phyloP scores from a whole-genome alignment of 2,113 vertebrate species.

The Tragelaphus imberbis region DNA sequence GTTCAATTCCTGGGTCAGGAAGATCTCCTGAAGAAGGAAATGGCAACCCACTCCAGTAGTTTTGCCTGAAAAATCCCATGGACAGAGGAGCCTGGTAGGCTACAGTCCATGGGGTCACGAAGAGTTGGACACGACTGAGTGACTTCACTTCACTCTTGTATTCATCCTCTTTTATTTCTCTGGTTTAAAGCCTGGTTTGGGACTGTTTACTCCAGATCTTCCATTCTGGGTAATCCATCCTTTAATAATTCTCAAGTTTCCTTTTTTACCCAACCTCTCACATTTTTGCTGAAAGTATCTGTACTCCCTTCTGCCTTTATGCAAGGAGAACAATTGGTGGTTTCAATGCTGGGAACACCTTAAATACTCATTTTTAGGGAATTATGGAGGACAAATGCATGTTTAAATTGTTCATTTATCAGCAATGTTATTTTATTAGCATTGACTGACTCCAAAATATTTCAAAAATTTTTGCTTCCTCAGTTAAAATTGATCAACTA shows the following conservation, averaged over 20 bases:
- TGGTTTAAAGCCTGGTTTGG: background rate
- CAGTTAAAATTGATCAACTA: background rate
- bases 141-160: background rate
- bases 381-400: background rate
- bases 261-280: background rate
- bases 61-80: background rate
- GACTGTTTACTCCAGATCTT: background rate
- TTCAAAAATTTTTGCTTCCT: background rate
- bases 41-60: background rate
- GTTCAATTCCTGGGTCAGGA: background rate
- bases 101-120: background rate
- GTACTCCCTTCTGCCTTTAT: background rate
- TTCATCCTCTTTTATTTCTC: background rate
- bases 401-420: background rate
- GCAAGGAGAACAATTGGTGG: background rate
- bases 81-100: background rate
- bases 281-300: background rate
- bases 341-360: background rate
- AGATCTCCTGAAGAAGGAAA: background rate
- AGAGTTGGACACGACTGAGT: background rate
- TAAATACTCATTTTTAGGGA: background rate
- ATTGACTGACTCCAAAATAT: background rate
- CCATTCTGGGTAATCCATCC: background rate
- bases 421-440: background rate
- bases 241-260: background rate